Base-by-base conservation (phyloP, 2,797 vertebrate species). In the Cynopterus sphinx region DNA sequence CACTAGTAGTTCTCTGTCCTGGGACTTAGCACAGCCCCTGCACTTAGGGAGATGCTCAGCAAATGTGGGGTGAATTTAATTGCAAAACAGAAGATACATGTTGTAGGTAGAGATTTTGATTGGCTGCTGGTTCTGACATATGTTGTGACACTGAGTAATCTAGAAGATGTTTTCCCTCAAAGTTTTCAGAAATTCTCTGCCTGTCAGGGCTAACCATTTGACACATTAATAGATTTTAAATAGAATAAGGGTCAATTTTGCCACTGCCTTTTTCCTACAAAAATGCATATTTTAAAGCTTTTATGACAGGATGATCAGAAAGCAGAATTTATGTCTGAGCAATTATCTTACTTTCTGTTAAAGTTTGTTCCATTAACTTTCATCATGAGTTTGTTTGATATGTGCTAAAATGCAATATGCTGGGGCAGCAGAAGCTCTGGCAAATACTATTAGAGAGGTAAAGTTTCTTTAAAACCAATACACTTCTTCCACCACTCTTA, bases 291-390 rank as follows among this genome's bases (percentile, higher is more conserved):
- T 98, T 96, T 79, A 97, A 97, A 97, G 78, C 85, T 93, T 97
- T 97, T 95, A 93, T 97, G 96, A 96, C 94, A 96, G 91, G 93
- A 97, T 96, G 87, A 97, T 97, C 93, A 97, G 93, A 98, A 88
- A 93, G 78, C 88, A 87, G 78, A 94, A 96, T 97, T 97, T 87
- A 93, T 95, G 97, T 96, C 95, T 89, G 71, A 96, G 90, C 92
- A 96, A 90, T 97, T 97, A 97, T 94, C 49, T 46, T 77, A 10
- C 94, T 97, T 93, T 87, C 39, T 89, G 46, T 79, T 96, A 19
- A 95, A 95, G 89, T 95, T 96, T 94, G 81, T 97, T 97, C 96
- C 89, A 86, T 97, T 98, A 96, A 81, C 88, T 97, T 88, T 94
- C 93, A 36, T 96, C 3, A 36, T 87, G 81, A 93, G 87, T 97